Conservation (phyloP, 2,797 vertebrate genomes). For the Borostomias antarcticus region DNA sequence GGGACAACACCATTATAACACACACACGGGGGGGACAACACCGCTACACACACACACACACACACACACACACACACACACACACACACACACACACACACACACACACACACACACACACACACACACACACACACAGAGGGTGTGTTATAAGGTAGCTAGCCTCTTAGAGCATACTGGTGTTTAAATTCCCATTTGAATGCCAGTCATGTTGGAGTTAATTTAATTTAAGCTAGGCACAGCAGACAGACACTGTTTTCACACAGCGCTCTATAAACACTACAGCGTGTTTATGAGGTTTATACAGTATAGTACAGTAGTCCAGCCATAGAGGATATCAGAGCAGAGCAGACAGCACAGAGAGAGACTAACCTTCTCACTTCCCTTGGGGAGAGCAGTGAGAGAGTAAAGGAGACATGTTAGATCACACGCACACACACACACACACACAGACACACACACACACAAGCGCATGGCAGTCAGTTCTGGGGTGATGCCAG, state of each 20-base stretch:
- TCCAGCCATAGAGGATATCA: background rate
- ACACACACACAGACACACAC: no score
- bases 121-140: background rate
- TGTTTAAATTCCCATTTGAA: no score
- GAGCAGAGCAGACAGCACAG: constrained; percentile 53
- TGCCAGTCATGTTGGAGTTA: no score
- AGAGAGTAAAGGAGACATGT: constrained; percentile 57
- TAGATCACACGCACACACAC: no score
- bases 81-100: no score
- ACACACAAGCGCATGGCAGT: background rate
- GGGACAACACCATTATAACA: no score
- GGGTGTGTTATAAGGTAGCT: no score
- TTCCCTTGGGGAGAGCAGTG: constrained; percentile 77
- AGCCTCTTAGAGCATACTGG: no score
- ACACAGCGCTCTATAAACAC: background rate
- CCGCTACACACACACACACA: background rate
- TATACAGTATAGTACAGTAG: background rate
- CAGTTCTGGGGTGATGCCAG: no score
- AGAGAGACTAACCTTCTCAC: constrained; percentile 83
- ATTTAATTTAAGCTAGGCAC: no score
- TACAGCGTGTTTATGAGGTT: background rate
- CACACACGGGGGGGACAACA: constrained; percentile 15
- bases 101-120: constrained; percentile 28
- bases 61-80: constrained; percentile 24
- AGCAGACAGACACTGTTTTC: no score